A percentile compares a stretch with the other conserved stretches of the same genome.
phyloP scores from a whole-genome alignment of 2,797 vertebrate genomes.

The Scarus forsteni region DNA sequence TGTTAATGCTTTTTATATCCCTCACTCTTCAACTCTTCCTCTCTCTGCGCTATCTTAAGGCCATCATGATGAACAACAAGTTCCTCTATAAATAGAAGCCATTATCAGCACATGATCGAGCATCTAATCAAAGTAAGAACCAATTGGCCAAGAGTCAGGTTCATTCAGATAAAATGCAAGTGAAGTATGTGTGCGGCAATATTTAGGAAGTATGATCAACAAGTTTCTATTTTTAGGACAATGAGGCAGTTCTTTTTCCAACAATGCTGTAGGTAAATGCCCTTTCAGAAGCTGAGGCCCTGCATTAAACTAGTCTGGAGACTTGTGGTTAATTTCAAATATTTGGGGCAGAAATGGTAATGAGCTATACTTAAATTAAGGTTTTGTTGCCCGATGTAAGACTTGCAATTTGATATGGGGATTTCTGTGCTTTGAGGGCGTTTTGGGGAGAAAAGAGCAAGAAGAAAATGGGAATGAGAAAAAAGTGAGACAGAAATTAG shows the following conservation, averaged over 20 bases:
- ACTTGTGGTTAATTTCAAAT: not conserved
- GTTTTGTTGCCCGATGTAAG: constrained; percentile 1
- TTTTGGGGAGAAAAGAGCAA: not conserved
- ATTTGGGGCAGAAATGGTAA: not conserved
- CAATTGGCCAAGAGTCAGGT: constrained; percentile 12
- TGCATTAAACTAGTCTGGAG: no score
- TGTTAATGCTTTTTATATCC: constrained; percentile 64
- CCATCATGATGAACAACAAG: constrained; percentile 61
- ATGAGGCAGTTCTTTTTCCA: no score
- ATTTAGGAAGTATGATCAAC: not conserved
- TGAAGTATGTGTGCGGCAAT: not conserved
- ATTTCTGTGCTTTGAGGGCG: not conserved
- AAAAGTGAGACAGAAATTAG: not conserved
- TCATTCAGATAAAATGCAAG: constrained; percentile 22
- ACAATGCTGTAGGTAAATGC: not conserved
- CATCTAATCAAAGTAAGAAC: constrained; percentile 52
- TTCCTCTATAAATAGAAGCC: constrained; percentile 69
- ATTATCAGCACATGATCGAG: constrained; percentile 48
- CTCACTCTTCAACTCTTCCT: constrained; percentile 1
- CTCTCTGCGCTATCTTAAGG: constrained; percentile 27
- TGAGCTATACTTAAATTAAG: not conserved
- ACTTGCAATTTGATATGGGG: not conserved
- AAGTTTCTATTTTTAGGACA: not conserved
- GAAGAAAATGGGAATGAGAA: no score
- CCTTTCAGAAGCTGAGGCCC: not conserved